Evolutionary conservation across 2,797 vertebrate species (phyloP).

Genomic region (Mycteria americana): DNA sequence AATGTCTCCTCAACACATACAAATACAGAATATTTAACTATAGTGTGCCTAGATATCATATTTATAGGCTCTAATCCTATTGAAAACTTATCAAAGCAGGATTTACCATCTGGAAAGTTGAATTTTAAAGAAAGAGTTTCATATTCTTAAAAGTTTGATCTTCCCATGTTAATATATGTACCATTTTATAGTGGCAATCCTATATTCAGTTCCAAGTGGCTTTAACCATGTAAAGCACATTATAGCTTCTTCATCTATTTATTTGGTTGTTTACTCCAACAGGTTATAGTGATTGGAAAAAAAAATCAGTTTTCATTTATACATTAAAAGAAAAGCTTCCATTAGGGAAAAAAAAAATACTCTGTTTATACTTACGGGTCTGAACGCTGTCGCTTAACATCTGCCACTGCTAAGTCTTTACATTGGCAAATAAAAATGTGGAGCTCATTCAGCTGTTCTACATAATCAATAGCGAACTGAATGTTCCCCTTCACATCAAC

Average conservation of each 20-base stretch:
- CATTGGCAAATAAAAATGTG: conserved; percentile 92
- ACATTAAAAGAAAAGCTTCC: neutral
- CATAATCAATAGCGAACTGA: conserved; percentile 90
- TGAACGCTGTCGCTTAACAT: conserved; percentile 86
- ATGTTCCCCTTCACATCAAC: conserved; percentile 87
- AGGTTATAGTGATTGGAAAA: neutral
- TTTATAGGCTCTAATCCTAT: neutral
- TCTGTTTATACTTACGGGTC: conserved; percentile 85
- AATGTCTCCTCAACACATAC: neutral
- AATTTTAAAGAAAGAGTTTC: neutral
- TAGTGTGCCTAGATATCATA: neutral
- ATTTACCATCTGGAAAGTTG: neutral
- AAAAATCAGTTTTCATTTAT: neutral
- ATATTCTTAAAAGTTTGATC: neutral
- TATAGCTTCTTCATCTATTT: neutral
- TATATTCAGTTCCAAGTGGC: neutral
- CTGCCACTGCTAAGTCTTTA: conserved; percentile 85
- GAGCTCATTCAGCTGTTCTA: conserved; percentile 87
- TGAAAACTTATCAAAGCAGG: neutral
- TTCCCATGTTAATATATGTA: neutral
- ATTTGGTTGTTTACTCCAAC: neutral
- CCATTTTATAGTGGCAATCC: neutral
- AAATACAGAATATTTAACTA: neutral
- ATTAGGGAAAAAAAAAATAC: neutral
- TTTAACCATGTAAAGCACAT: neutral